Evolutionary conservation across 2,113 vertebrate genomes (phyloP).

Genomic region (Rhabdomys dilectus): DNA sequence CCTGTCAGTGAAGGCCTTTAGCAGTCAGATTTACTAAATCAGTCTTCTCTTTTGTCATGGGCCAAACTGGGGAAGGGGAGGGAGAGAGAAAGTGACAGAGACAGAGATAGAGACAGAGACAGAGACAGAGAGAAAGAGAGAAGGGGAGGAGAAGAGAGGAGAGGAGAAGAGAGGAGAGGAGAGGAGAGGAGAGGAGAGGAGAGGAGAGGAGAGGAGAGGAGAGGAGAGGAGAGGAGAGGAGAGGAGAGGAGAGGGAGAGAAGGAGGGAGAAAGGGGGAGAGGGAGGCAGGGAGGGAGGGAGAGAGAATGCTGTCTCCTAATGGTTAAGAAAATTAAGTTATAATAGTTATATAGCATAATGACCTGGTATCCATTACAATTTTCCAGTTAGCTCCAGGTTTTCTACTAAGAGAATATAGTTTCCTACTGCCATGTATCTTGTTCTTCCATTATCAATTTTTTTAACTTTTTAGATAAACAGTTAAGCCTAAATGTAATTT

Average conservation of each 20-base stretch:
- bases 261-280: not conserved
- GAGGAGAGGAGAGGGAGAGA: no score
- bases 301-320: not conserved
- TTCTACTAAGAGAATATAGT: not conserved
- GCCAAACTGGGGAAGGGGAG: not conserved
- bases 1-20: not conserved
- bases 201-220: not conserved
- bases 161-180: no score
- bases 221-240: not conserved
- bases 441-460: not conserved
- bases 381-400: not conserved
- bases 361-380: not conserved
- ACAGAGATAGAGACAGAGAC: not conserved
- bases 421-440: not conserved
- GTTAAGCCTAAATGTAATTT: conserved; percentile 8
- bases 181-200: not conserved
- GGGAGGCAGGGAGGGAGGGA: not conserved
- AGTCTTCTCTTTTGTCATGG: not conserved
- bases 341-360: not conserved
- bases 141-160: no score
- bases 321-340: conserved; percentile 12
- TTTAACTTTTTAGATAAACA: not conserved
- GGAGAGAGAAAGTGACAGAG: not conserved
- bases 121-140: no score
- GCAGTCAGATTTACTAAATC: not conserved